A percentile compares a stretch with the other conserved stretches of the same genome.
These are phyloP conservation scores for Brachypteracias leptosomus DNA, from an alignment of 2,113 vertebrate species.

Conservation along the genomic window DNA sequence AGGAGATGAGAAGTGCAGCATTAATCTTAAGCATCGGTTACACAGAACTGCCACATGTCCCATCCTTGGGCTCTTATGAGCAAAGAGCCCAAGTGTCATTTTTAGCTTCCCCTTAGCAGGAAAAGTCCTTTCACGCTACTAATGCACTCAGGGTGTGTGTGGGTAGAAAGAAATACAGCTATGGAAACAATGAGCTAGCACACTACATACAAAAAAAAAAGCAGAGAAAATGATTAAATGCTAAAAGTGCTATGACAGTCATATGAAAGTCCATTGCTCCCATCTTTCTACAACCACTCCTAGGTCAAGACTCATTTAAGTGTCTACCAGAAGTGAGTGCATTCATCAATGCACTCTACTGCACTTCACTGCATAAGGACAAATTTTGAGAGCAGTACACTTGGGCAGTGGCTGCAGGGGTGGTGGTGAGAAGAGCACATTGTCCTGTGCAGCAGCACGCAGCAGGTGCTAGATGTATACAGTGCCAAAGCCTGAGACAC, in stretches of 20 bases:
- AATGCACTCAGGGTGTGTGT: background rate
- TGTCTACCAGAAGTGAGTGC: background rate
- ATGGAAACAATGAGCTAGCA: background rate
- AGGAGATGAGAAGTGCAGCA: background rate
- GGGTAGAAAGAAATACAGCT: background rate
- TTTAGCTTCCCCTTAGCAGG: too few species aligned
- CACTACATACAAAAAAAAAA: background rate
- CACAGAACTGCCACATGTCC: background rate
- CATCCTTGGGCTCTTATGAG: background rate
- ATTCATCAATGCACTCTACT: background rate
- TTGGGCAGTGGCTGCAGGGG: accelerated
- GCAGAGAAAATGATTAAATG: background rate
- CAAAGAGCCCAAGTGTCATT: background rate
- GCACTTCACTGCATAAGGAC: background rate
- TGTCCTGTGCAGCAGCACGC: background rate
- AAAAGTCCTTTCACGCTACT: background rate
- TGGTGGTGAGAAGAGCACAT: accelerated
- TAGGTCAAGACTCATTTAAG: background rate
- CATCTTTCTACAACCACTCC: background rate
- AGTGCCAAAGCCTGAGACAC: accelerated
- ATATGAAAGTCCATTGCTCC: background rate
- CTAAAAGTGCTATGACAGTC: background rate
- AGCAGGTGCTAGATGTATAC: background rate
- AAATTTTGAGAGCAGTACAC: background rate
- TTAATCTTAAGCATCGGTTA: background rate